Conservation (phyloP, 2,888 invertebrate species). For the Isotomurus palustris region DNA sequence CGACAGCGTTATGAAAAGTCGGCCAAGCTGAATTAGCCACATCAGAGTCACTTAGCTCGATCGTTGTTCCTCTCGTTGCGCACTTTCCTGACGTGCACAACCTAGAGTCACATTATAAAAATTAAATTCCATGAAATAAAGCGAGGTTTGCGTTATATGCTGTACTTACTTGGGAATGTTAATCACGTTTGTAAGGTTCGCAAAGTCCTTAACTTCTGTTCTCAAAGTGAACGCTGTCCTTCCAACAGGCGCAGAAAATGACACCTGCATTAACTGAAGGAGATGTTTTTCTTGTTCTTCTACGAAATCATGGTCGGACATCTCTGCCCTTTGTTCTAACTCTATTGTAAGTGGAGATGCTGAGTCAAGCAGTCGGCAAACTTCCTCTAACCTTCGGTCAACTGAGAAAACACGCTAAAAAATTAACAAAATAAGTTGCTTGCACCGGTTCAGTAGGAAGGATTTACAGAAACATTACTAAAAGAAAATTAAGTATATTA, state of each 20-base stretch:
- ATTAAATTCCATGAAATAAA: slow-evolving; percentile 1
- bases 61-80: slow-evolving; percentile 38
- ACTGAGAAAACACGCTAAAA: slow-evolving; percentile 39
- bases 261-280: slow-evolving; percentile 41
- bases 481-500: too few species aligned
- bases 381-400: slow-evolving; percentile 44
- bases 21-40: slow-evolving; percentile 38
- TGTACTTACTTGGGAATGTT: slow-evolving; percentile 35
- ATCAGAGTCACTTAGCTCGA: slow-evolving; percentile 43
- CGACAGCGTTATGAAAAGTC: slow-evolving; percentile 43
- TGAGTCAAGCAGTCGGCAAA: slow-evolving; percentile 44
- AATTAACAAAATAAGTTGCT: neutral
- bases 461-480: too few species aligned
- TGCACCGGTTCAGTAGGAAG: neutral
- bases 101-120: slow-evolving; percentile 11
- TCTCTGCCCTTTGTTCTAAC: slow-evolving; percentile 45
- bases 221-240: slow-evolving; percentile 43
- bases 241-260: slow-evolving; percentile 44
- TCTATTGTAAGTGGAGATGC: slow-evolving; percentile 38
- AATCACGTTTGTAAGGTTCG: slow-evolving; percentile 42
- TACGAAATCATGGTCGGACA: slow-evolving; percentile 45
- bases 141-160: neutral
- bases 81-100: slow-evolving; percentile 43
- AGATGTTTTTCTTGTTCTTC: slow-evolving; percentile 45
- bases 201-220: slow-evolving; percentile 43